Conservation (phyloP, 2,113 vertebrate genomes). For the Halcyon malimbica region DNA sequence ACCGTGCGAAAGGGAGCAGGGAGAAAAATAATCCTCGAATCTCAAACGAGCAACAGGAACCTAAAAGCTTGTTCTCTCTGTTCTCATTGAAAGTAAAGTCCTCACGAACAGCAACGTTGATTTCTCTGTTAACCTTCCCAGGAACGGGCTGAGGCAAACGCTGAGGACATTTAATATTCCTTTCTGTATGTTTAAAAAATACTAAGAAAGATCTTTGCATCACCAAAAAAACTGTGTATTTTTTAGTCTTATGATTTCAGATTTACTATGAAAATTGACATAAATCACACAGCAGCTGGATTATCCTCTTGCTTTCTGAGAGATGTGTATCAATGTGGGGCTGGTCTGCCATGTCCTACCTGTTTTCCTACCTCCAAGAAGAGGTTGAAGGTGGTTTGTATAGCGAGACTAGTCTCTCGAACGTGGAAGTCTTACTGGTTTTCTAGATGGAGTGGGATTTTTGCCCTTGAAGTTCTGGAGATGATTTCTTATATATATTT, state of each 20-base stretch:
- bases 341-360: background rate
- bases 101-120: background rate
- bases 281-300: background rate
- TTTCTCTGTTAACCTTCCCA: background rate
- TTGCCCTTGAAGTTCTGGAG: background rate
- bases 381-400: background rate
- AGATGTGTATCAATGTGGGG: fast-evolving
- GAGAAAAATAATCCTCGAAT: background rate
- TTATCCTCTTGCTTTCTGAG: background rate
- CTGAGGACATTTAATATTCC: background rate
- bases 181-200: background rate
- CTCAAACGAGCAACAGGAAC: background rate
- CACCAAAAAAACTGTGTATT: background rate
- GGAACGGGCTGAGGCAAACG: background rate
- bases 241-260: background rate
- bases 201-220: background rate
- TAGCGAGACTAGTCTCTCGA: background rate
- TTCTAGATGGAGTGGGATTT: background rate
- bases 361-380: background rate
- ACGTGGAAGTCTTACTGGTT: background rate
- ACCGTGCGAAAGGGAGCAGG: fast-evolving
- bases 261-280: background rate
- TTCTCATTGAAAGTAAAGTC: background rate
- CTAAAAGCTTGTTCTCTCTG: background rate
- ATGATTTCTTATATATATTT: background rate